A percentile compares a stretch with the other conserved stretches of the same genome.
Evolutionary conservation across 1,140 invertebrate genomes (phyloP).

Genomic region (Chironomus tepperi): DNA sequence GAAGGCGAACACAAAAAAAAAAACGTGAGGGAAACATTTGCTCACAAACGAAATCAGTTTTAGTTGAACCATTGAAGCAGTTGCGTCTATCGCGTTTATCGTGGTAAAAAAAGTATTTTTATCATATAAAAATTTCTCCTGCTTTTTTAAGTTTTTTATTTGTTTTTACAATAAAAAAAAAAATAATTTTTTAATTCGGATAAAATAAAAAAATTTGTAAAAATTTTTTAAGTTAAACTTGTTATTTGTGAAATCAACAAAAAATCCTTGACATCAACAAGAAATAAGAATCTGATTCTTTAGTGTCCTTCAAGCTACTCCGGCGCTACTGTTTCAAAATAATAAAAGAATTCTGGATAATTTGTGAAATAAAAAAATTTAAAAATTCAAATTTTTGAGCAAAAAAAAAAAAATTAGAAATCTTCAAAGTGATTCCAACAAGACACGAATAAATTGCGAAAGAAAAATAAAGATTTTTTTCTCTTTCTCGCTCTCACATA

Average conservation of each 20-base stretch:
- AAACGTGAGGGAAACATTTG: not conserved
- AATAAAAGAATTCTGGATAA: too few relatives aligned
- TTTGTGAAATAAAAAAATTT: not conserved
- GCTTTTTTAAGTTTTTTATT: not conserved
- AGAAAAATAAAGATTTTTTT: constrained; percentile 5
- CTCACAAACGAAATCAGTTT: not conserved
- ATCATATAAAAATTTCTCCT: not conserved
- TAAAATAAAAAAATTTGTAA: not conserved
- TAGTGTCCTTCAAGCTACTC: not conserved
- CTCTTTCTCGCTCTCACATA: not conserved
- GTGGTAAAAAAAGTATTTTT: not conserved
- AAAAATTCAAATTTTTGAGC: too few relatives aligned
- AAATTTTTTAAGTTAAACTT: too few relatives aligned
- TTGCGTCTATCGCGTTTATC: constrained; percentile 4
- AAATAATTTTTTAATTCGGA: not conserved
- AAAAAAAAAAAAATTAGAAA: not conserved
- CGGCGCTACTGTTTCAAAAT: not conserved
- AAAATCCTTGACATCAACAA: constrained; percentile 4
- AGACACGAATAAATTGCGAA: not conserved
- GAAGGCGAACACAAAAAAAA: too few relatives aligned
- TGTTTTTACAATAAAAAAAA: not conserved
- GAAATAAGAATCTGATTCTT: not conserved
- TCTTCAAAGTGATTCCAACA: not conserved
- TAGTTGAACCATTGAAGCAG: constrained; percentile 10
- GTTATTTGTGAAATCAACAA: too few relatives aligned